phyloP scores from a whole-genome alignment of 2,797 vertebrate species.

The Lerista edwardsae region DNA sequence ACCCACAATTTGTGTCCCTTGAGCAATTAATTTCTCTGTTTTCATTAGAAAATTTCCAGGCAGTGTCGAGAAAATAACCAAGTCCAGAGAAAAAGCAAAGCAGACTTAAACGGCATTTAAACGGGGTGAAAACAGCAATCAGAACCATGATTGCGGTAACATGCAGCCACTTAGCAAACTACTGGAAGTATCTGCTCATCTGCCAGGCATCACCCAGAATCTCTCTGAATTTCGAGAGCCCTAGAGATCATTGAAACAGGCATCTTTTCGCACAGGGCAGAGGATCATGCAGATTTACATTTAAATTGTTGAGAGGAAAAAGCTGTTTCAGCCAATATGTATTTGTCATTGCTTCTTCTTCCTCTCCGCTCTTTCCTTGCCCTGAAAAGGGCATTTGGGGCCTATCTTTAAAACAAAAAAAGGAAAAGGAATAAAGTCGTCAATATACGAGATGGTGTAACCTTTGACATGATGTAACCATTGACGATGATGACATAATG shows the following conservation, averaged over 20 bases:
- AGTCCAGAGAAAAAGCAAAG: no score
- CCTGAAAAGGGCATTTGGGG: constrained; percentile 43
- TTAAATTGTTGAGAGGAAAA: constrained; percentile 12
- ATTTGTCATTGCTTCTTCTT: constrained; percentile 40
- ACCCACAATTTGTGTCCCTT: no score
- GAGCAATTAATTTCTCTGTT: no score
- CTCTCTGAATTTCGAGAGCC: background rate
- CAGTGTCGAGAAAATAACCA: no score
- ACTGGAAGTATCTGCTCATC: no score
- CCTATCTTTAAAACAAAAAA: constrained; percentile 54
- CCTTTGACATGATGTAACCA: constrained; percentile 54
- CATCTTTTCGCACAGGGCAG: background rate
- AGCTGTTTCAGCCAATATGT: constrained; percentile 46
- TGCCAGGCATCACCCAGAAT: background rate
- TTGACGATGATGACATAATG: constrained; percentile 51
- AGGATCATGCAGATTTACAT: background rate
- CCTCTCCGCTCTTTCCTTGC: fast-evolving
- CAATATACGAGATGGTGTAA: background rate
- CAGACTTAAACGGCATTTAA: no score
- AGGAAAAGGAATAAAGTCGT: background rate
- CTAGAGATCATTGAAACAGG: background rate
- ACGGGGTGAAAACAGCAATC: no score
- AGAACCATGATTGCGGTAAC: background rate
- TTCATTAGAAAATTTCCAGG: no score
- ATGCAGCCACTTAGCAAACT: background rate